Evolutionary conservation across 2,113 vertebrate genomes (phyloP).

Genomic region (Brachypodius melanocephalos): DNA sequence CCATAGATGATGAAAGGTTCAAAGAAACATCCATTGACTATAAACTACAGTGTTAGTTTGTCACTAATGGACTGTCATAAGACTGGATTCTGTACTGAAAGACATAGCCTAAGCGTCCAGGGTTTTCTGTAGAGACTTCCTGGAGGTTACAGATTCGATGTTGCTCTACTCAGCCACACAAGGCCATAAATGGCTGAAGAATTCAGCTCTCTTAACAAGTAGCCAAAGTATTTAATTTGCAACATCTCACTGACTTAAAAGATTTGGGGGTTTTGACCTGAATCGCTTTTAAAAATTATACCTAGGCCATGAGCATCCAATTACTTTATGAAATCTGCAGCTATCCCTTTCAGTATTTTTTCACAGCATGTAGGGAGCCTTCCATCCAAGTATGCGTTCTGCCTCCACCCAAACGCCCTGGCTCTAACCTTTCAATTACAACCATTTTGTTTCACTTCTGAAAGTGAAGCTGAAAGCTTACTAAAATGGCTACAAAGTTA

Average conservation of each 20-base stretch:
- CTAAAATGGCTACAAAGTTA: neutral
- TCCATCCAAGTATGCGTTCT: neutral
- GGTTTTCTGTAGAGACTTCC: neutral
- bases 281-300: neutral
- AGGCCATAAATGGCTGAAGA: neutral
- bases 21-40: neutral
- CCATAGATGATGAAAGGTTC: fast-evolving
- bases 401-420: neutral
- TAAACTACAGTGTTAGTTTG: neutral
- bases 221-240: neutral
- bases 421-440: neutral
- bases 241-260: neutral
- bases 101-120: neutral
- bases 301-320: neutral
- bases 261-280: neutral
- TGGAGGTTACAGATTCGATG: neutral
- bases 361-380: neutral
- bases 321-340: neutral
- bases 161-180: neutral
- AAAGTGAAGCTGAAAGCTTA: neutral
- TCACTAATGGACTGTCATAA: neutral
- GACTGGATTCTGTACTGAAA: neutral
- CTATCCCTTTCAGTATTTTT: neutral
- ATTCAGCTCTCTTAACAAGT: neutral
- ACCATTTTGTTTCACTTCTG: neutral